Conservation (phyloP, 2,888 invertebrate genomes). For the Lathronympha strigana region DNA sequence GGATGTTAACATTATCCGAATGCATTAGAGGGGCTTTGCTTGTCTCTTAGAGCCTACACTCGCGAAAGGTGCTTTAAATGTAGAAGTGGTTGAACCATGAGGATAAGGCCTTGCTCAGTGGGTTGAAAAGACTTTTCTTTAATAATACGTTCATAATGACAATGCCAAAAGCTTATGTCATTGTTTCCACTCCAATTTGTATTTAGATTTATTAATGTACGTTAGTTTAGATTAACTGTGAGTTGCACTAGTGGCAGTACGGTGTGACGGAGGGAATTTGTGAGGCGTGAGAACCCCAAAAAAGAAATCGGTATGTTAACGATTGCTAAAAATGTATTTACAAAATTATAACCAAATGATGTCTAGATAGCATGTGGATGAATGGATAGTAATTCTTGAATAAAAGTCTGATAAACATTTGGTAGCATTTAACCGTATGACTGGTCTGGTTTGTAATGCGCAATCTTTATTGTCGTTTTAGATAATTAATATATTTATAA, state of each 20-base stretch:
- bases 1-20: conserved; percentile 6
- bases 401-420: conserved; percentile 10
- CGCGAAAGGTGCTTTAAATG: conserved; percentile 21
- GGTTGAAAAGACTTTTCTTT: conserved; percentile 10
- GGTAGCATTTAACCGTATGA: conserved; percentile 12
- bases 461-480: conserved; percentile 2
- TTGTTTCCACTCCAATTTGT: conserved; percentile 2
- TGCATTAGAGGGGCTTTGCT: conserved; percentile 17
- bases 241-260: neutral
- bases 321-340: neutral
- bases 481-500: conserved; percentile 8
- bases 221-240: conserved; percentile 2
- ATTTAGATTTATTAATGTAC: conserved; percentile 8
- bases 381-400: conserved; percentile 1
- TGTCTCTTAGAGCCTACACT: neutral
- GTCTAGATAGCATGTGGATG: conserved; percentile 3
- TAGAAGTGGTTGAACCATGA: conserved; percentile 24
- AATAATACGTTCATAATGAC: neutral
- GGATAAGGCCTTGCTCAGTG: conserved; percentile 12
- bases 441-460: conserved; percentile 8
- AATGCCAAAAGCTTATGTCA: conserved; percentile 10
- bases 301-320: neutral
- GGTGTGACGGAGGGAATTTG: neutral
- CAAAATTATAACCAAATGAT: neutral
- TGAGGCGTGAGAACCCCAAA: neutral